These are phyloP conservation scores for Protaetia brevitarsis DNA, from an alignment of 1,140 invertebrate species.

Conservation along the genomic window DNA sequence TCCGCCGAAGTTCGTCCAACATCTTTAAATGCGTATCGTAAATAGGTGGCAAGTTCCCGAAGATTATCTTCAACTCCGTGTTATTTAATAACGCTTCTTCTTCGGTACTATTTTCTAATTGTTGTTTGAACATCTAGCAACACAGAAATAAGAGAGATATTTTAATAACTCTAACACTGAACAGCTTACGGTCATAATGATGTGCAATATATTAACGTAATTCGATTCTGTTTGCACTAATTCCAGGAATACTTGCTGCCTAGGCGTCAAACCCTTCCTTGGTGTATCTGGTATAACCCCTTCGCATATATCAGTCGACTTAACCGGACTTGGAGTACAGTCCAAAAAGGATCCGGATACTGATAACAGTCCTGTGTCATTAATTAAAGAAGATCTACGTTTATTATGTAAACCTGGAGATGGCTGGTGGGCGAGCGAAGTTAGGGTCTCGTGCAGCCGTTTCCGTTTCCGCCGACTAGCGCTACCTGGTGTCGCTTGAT, in stretches of 20 bases:
- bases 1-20: slow-evolving; percentile 70
- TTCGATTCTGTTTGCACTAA: slow-evolving; percentile 95
- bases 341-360: slow-evolving; percentile 85
- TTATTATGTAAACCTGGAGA: slow-evolving; percentile 62
- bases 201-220: slow-evolving; percentile 92
- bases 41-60: slow-evolving; percentile 92
- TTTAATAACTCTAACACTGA: not conserved
- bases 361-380: slow-evolving; percentile 77
- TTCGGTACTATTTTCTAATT: slow-evolving; percentile 78
- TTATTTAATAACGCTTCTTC: slow-evolving; percentile 81
- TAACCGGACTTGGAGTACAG: slow-evolving; percentile 74
- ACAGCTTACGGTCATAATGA: slow-evolving; percentile 78
- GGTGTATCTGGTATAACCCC: slow-evolving; percentile 56
- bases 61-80: slow-evolving; percentile 93
- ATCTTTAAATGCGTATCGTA: slow-evolving; percentile 87
- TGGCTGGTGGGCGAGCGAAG: slow-evolving; percentile 47
- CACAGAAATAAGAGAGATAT: too few species aligned
- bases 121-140: slow-evolving; percentile 84
- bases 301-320: slow-evolving; percentile 41
- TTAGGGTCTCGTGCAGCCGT: slow-evolving; percentile 56
- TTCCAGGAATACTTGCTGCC: too few species aligned
- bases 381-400: slow-evolving; percentile 71
- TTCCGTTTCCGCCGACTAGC: slow-evolving; percentile 68
- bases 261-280: slow-evolving; percentile 60
- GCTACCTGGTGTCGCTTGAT: slow-evolving; percentile 51